Evolutionary conservation across 2,797 vertebrate species (phyloP).

Genomic region (Cirrhinus molitorella): DNA sequence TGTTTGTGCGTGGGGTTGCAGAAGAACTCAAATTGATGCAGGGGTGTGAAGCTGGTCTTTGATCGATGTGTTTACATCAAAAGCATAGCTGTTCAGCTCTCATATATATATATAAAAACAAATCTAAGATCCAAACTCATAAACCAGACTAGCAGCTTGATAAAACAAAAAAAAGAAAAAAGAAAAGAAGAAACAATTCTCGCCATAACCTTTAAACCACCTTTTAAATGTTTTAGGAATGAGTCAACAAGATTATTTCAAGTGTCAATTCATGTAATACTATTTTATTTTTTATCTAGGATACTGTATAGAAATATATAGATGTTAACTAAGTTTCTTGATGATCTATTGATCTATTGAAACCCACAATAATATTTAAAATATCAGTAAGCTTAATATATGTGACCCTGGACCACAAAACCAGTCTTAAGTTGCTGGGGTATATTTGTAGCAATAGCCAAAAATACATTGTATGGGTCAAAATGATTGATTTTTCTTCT

Average conservation of each 20-base stretch:
- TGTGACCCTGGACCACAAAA: no score
- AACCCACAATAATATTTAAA: no score
- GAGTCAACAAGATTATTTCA: background rate
- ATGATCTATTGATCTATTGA: no score
- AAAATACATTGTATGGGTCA: no score
- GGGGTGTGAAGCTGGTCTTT: slow-evolving; percentile 18
- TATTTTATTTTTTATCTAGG: no score
- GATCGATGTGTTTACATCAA: slow-evolving; percentile 48
- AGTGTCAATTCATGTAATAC: background rate
- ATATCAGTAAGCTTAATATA: no score
- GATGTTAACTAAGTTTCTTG: no score
- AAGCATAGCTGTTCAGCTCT: background rate
- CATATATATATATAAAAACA: background rate
- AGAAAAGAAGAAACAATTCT: background rate
- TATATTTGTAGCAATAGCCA: no score
- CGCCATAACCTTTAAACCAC: background rate
- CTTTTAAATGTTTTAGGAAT: background rate
- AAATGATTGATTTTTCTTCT: no score
- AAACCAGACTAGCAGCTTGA: background rate
- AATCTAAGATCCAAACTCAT: background rate
- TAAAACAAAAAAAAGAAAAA: no score
- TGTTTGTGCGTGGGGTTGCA: background rate
- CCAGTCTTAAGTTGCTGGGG: no score
- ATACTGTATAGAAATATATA: no score
- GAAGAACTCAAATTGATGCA: slow-evolving; percentile 34